Base-by-base conservation (phyloP, 2,888 invertebrate species). In the Xestoiulus laeticollis region DNA sequence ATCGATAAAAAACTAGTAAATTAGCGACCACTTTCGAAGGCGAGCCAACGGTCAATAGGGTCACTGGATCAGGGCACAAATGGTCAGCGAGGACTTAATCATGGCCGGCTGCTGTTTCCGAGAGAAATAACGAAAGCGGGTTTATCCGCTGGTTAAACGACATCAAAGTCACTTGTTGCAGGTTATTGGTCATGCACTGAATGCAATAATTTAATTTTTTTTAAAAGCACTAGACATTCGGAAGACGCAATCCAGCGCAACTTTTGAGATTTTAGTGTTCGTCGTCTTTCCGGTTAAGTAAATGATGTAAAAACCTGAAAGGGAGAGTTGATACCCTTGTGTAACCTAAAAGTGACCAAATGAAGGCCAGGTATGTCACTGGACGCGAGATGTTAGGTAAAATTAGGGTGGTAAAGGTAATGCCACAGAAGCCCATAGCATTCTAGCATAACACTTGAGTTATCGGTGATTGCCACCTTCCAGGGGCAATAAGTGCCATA, bases 1-100 rank as follows among this genome's bases (percentile, higher is more conserved):
- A 68, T 68, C 68, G 68, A 68, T 68, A 68, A 68, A 68, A 68
- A 68, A 68, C 68, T 22, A 68, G 68, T 68, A 26, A 68, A 26
- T 68, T 68, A 68, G 26, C 8, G 68, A 22, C 22, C 68, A 26
- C 68, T 68, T 59, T 59, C n/a, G 59, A 19, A 16, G 19, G 19
- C 59, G 22, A n/a, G 59, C 12, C 48, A 68, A 10, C 68, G 68
- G 68, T 22, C 68, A 68, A 68, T 3, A 22, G 59, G 68, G 68
- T 68, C 68, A 68, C 22, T n/a, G 5, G 68, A 12, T 48, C 14
- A 48, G 12, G 48, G 48, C 48, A 38, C 38, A 1, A 38, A 38
- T n/a, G 53, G 53, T 53, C 53, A 53, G 68, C 68, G 8, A 68
- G 22, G 26, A 26, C 26, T 68, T 68, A 68, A 68, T 68, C 22